These are phyloP conservation scores for Mantis religiosa DNA, from an alignment of 2,888 invertebrate genomes.

Conservation along the genomic window DNA sequence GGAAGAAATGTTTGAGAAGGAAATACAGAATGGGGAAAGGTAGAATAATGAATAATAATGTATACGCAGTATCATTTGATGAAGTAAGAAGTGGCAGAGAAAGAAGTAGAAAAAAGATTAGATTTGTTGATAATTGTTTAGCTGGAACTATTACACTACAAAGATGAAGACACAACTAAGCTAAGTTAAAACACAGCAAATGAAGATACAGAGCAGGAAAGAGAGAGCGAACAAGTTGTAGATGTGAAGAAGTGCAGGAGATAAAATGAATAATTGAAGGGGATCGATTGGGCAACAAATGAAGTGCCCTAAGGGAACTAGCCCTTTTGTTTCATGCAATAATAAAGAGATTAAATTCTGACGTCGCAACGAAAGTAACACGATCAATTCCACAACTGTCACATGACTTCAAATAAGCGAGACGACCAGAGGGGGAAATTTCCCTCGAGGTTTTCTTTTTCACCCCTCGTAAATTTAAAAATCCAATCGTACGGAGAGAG, in stretches of 20 bases:
- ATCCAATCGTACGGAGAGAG: not conserved
- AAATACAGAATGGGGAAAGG: no score
- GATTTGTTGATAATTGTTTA: no score
- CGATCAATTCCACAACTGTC: slow-evolving; percentile 24
- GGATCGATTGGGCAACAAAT: slow-evolving; percentile 14
- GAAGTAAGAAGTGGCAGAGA: not conserved
- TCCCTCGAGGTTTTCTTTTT: slow-evolving; percentile 16
- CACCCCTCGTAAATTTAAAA: slow-evolving; percentile 7
- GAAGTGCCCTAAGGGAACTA: slow-evolving; percentile 21
- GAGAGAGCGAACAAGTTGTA: not conserved
- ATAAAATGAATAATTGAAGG: slow-evolving; percentile 18
- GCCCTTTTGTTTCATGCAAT: slow-evolving; percentile 26
- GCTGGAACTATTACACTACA: no score
- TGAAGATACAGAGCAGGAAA: not conserved
- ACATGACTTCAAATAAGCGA: slow-evolving; percentile 27
- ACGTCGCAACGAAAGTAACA: not conserved
- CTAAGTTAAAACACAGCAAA: not conserved
- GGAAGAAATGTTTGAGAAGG: no score
- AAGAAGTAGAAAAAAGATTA: no score
- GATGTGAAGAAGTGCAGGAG: not conserved
- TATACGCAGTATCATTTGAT: no score
- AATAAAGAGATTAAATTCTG: slow-evolving; percentile 23
- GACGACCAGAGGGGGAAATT: slow-evolving; percentile 15
- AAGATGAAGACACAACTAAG: not conserved
- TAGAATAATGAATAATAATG: no score